These are phyloP conservation scores for Anarsia innoxiella DNA, from an alignment of 2,888 invertebrate genomes.

Conservation along the genomic window DNA sequence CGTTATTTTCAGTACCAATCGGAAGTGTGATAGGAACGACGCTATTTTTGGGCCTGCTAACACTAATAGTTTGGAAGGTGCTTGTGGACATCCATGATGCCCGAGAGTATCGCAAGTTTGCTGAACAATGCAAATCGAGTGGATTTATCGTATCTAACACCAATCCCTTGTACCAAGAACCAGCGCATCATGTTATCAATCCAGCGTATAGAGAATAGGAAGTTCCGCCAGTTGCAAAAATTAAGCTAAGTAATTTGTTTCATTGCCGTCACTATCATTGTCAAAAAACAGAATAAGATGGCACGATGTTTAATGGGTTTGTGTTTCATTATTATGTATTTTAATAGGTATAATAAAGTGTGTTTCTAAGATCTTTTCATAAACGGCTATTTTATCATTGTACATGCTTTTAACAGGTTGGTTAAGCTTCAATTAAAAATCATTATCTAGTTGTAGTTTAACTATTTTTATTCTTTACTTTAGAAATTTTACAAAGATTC, in stretches of 20 bases:
- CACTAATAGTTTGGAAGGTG: slow-evolving; percentile 50
- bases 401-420: too few relatives aligned
- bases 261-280: too few relatives aligned
- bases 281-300: too few relatives aligned
- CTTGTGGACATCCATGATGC: slow-evolving; percentile 45
- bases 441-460: too few relatives aligned
- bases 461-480: slow-evolving; percentile 24
- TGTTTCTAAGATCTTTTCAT: too few relatives aligned
- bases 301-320: too few relatives aligned
- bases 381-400: too few relatives aligned
- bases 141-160: slow-evolving; percentile 32
- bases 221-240: too few relatives aligned
- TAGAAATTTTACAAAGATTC: slow-evolving; percentile 10
- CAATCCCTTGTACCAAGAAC: slow-evolving; percentile 41
- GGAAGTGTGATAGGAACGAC: slow-evolving; percentile 41
- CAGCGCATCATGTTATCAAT: slow-evolving; percentile 35
- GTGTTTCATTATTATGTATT: too few relatives aligned
- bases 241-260: too few relatives aligned
- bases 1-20: slow-evolving; percentile 40
- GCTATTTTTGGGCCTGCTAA: slow-evolving; percentile 48
- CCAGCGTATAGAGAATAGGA: slow-evolving; percentile 37
- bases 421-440: too few relatives aligned
- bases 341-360: too few relatives aligned
- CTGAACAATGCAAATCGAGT: slow-evolving; percentile 29
- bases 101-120: slow-evolving; percentile 47